Evolutionary conservation across 2,888 invertebrate genomes (phyloP), one percentile per base, ranked within the genome.

Genomic region (Venustoraphidia nigricollis): DNA sequence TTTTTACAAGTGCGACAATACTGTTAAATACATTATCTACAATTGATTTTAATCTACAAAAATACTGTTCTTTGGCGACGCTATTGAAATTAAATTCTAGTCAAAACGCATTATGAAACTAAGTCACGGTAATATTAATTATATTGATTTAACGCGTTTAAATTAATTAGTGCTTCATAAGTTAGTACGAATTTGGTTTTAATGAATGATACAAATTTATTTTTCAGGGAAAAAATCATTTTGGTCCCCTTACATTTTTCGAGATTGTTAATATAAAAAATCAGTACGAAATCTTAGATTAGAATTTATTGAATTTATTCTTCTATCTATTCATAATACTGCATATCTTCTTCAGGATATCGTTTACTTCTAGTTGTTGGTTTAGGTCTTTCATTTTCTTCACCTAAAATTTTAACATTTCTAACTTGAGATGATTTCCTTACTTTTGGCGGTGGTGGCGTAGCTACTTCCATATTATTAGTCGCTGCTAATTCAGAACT

Each of bases 351-450:
- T 62, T 64, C 48, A 62, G 63, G 9, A 61, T 64, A 56, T 48
- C 56, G 54, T 51, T 54, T 59, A 50, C 57, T 66, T 63, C 55
- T 68, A 64, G 52, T 60, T 55, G 46, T 65, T 65, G 53, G 52
- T 3, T 56, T 70, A 59, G 59, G 64, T 58, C 52, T 71, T 56
- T 51, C 73, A 60, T 52, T 56, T 49, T 78, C 81, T 57, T 83
- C 82, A 1, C 79, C 80, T 35, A 83, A 66, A 55, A 84, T 81
- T 62, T 83, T 81, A 34, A 83, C 78, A 60, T 81, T 83, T 54
- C 83, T 71, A 14, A 82, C 76, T 54, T 75, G 62, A 36, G 34
- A 34, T 17, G 39, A 13, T 11, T 38, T 62, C 53, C 72, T 51
- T 54, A 57, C 55, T 53, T 77, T 69, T 49, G 74, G 66, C 36